Percentiles rank a stretch among this genome's conserved stretches.
Evolutionary conservation across 2,888 invertebrate genomes (phyloP).

Genomic region (Matsumyia berberina): DNA sequence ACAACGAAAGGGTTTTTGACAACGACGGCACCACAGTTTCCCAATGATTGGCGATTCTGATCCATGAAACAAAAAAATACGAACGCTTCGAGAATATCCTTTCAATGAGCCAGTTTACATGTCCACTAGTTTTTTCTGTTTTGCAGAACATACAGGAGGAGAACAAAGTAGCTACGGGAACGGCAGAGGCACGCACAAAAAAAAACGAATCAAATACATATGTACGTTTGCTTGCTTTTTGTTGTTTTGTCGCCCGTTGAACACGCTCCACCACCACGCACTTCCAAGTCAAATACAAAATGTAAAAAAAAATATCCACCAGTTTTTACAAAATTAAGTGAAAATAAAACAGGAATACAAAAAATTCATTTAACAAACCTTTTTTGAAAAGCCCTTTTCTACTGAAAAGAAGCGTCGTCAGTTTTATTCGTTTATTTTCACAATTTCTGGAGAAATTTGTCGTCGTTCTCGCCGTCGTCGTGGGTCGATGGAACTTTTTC

Average conservation of each 20-base stretch:
- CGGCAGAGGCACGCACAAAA: not conserved
- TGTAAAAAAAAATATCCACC: not conserved
- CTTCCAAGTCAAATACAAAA: slow-evolving; percentile 9
- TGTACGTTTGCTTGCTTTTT: slow-evolving; percentile 9
- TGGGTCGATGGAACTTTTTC: slow-evolving; percentile 65
- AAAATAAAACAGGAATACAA: not conserved
- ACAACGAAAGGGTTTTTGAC: not conserved
- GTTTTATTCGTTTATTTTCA: slow-evolving; percentile 23
- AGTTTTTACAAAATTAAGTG: slow-evolving; percentile 4
- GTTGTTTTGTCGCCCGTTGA: slow-evolving; percentile 22
- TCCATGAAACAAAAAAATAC: not conserved
- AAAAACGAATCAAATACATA: not conserved
- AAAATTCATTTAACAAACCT: slow-evolving; percentile 34
- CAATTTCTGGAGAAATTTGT: slow-evolving; percentile 55
- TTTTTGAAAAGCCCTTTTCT: slow-evolving; percentile 11
- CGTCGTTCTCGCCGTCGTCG: slow-evolving; percentile 41
- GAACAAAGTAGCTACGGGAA: not conserved
- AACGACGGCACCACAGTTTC: not conserved
- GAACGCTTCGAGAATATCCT: not conserved
- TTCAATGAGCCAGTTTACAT: not conserved
- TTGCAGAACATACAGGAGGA: not conserved
- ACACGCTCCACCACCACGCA: slow-evolving; percentile 42
- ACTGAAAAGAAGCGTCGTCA: slow-evolving; percentile 2
- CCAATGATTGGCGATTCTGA: not conserved
- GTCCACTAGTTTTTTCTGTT: not conserved